Evolutionary conservation across 2,113 vertebrate genomes (phyloP).

Genomic region (Trochalopteron elliotii): DNA sequence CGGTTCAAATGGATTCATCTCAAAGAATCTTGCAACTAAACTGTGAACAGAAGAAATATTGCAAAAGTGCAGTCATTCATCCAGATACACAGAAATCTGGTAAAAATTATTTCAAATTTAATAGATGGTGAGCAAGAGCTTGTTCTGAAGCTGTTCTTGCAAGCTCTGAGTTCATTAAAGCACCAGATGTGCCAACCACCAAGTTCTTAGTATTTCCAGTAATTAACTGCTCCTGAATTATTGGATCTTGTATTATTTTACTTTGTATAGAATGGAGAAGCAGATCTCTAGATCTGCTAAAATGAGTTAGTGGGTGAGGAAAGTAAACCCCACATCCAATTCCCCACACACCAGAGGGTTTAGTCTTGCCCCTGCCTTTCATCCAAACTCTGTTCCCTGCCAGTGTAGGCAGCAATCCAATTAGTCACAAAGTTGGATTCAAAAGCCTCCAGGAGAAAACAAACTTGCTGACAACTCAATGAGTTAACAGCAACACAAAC

Average conservation of each 20-base stretch:
- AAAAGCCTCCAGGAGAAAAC: not conserved
- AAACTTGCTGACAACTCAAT: slow-evolving; percentile 25
- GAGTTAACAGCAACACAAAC: not conserved
- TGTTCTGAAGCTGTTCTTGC: not conserved
- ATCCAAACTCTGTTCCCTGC: not conserved
- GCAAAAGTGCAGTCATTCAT: not conserved
- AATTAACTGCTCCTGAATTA: not conserved
- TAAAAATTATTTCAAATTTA: not conserved
- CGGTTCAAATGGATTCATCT: slow-evolving; percentile 86
- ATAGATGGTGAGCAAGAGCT: not conserved
- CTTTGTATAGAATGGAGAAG: not conserved
- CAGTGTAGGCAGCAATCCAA: not conserved
- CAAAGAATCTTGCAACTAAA: slow-evolving; percentile 79
- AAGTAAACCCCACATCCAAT: not conserved
- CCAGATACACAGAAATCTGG: not conserved
- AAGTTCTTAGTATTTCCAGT: not conserved
- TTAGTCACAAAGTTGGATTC: not conserved
- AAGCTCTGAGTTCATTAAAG: not conserved
- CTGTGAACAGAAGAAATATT: slow-evolving; percentile 65
- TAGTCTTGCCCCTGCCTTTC: not conserved
- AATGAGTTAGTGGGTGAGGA: not conserved
- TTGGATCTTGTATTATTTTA: not conserved
- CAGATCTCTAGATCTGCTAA: not conserved
- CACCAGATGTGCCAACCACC: not conserved
- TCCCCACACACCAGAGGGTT: not conserved